Evolutionary conservation across 1,140 invertebrate species (phyloP).

Genomic region (Drosophila sechellia): DNA sequence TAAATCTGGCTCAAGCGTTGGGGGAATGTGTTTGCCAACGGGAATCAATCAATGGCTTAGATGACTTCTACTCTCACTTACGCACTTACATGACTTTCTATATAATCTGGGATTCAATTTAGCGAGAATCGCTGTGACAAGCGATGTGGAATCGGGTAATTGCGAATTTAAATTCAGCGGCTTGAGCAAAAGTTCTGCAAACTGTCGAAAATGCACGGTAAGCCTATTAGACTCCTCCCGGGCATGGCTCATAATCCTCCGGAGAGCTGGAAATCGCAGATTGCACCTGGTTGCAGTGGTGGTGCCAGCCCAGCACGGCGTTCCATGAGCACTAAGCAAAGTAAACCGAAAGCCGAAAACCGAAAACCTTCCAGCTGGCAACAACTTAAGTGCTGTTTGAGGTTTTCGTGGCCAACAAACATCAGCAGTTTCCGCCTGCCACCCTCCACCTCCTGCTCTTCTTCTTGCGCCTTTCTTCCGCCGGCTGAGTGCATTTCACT

Average conservation of each 20-base stretch:
- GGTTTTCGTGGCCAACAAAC: slow-evolving; percentile 69
- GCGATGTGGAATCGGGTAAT: slow-evolving; percentile 33
- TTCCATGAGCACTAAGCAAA: slow-evolving; percentile 24
- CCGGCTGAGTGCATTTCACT: slow-evolving; percentile 69
- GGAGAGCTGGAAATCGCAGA: slow-evolving; percentile 11
- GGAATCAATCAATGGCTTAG: slow-evolving; percentile 3
- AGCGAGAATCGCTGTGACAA: background rate
- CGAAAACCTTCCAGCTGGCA: slow-evolving; percentile 60
- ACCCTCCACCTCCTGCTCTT: background rate
- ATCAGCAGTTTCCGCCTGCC: slow-evolving; percentile 6
- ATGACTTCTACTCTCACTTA: background rate
- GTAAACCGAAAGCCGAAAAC: slow-evolving; percentile 45
- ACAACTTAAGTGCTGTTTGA: slow-evolving; percentile 80
- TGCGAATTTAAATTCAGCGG: slow-evolving; percentile 34
- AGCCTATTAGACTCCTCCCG: slow-evolving; percentile 46
- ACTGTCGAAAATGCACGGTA: slow-evolving; percentile 54
- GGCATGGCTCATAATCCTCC: slow-evolving; percentile 14
- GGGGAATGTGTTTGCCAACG: background rate
- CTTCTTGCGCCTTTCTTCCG: background rate
- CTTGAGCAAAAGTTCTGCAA: slow-evolving; percentile 17
- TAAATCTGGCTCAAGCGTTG: slow-evolving; percentile 2
- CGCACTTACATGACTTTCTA: slow-evolving; percentile 11
- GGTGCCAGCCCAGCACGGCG: background rate
- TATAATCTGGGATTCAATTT: slow-evolving; percentile 20
- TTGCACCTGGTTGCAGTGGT: slow-evolving; percentile 3